Evolutionary conservation across 2,113 vertebrate genomes (phyloP).

Genomic region (Emydura subglobosa): DNA sequence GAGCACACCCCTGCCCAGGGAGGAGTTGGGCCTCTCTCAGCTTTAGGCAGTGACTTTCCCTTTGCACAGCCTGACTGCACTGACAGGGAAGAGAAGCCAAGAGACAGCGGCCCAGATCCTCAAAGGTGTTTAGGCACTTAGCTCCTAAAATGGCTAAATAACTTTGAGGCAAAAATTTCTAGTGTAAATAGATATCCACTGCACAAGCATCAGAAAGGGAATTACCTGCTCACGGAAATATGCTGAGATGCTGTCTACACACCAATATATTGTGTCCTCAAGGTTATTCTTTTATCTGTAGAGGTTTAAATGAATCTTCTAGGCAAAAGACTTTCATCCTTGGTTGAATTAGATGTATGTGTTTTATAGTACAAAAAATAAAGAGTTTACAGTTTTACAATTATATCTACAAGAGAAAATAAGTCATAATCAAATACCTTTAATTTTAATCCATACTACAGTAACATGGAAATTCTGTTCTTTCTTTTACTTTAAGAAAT

Average conservation of each 20-base stretch:
- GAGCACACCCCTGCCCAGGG: no score
- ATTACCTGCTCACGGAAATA: not conserved
- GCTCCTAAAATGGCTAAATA: not conserved
- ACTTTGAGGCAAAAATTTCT: not conserved
- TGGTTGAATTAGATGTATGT: not conserved
- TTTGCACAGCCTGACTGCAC: not conserved
- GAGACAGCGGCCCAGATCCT: not conserved
- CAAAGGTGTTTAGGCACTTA: not conserved
- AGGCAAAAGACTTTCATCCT: not conserved
- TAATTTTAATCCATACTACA: not conserved
- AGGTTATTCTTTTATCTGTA: not conserved
- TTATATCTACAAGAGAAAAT: not conserved
- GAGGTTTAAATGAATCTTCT: conserved; percentile 11
- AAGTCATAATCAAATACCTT: not conserved
- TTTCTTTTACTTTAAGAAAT: not conserved
- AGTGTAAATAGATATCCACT: not conserved
- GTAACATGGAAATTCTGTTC: not conserved
- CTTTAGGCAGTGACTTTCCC: not conserved
- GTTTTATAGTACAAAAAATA: not conserved
- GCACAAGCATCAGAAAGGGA: not conserved
- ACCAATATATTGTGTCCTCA: not conserved
- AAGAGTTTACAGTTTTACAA: not conserved
- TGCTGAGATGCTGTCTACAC: not conserved
- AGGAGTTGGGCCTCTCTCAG: not conserved
- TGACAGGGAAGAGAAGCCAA: not conserved